Evolutionary conservation across 2,113 vertebrate genomes (phyloP).

Genomic region (Myocastor coypus): DNA sequence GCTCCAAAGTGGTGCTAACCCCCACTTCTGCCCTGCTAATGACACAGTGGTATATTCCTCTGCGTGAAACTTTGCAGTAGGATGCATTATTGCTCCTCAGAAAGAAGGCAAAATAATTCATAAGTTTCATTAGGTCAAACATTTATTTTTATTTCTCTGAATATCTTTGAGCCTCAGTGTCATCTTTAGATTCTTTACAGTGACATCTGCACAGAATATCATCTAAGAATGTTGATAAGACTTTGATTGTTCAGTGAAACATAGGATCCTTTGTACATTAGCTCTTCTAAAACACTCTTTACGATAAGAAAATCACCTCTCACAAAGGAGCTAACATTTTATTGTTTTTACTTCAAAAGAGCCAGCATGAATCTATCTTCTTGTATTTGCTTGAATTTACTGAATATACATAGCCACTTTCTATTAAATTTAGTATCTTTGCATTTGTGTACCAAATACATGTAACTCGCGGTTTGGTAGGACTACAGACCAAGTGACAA

Average conservation of each 20-base stretch:
- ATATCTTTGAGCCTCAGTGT: not conserved
- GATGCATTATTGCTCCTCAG: not conserved
- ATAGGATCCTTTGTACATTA: not conserved
- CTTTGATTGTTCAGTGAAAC: not conserved
- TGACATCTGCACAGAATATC: not conserved
- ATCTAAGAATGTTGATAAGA: not conserved
- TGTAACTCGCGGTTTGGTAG: not conserved
- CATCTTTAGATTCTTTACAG: not conserved
- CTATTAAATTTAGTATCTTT: slow-evolving; percentile 2
- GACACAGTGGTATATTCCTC: not conserved
- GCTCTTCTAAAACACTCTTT: not conserved
- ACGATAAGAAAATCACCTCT: not conserved
- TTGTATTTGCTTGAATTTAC: slow-evolving; percentile 1
- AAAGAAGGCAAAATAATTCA: not conserved
- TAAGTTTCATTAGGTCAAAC: not conserved
- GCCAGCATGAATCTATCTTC: not conserved
- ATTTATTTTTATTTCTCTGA: not conserved
- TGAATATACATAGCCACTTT: not conserved
- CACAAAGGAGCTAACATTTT: not conserved
- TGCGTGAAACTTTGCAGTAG: not conserved
- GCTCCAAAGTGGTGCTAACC: not conserved
- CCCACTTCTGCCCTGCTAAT: too few species aligned
- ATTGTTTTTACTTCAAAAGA: not conserved
- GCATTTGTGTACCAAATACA: not conserved
- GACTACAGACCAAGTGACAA: not conserved